Evolutionary conservation across 2,888 invertebrate species (phyloP), one percentile per base, ranked within the genome.

Genomic region (Diarsia brunnea): DNA sequence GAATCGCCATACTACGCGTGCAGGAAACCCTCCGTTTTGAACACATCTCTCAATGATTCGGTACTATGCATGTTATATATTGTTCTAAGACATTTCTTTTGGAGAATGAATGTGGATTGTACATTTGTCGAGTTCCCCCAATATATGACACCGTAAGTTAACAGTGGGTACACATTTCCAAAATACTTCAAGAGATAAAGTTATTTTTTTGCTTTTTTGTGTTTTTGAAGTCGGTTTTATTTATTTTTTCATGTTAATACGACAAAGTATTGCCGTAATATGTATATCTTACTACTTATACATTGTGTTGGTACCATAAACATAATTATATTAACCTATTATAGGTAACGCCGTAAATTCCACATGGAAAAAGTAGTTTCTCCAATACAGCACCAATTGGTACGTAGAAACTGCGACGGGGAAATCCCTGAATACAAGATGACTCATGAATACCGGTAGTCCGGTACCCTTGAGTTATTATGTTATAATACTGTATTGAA

Each of bases 351-450:
- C 21, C 10, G 45, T 27, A 47, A 53, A 38, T 47, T 31, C 69
- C 68, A 55, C 12, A 16, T 16, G 31, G 12, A 45, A 53, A 10
- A 24, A 38, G 11, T n/a, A 12, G 0, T 45, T 51, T 45, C 21
- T 51, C 77, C 19, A 27, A 8, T 74, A 11, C 31, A 27, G 51
- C 27, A 27, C 16, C 16, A 31, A 31, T 60, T n/a, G n/a, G n/a
- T n/a, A n/a, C n/a, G n/a, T n/a, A 49, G 7, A 21, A 47, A 78
- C 8, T n/a, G 21, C 21, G 21, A 2, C 21, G 5, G 12, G 75
- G 75, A n/a, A 79, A 60, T 79, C 16, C 79, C 43, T 31, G 71
- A 58, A 49, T 31, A 1, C 27, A 24, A 27, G 43, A 21, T 75
- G 10, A 67, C 38, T 7, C 8, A 38, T 38, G 31, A 55, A 47